Conservation (phyloP, 30 jellyfish, hydroid and myxozoan genomes). For the Hydra vulgaris region DNA sequence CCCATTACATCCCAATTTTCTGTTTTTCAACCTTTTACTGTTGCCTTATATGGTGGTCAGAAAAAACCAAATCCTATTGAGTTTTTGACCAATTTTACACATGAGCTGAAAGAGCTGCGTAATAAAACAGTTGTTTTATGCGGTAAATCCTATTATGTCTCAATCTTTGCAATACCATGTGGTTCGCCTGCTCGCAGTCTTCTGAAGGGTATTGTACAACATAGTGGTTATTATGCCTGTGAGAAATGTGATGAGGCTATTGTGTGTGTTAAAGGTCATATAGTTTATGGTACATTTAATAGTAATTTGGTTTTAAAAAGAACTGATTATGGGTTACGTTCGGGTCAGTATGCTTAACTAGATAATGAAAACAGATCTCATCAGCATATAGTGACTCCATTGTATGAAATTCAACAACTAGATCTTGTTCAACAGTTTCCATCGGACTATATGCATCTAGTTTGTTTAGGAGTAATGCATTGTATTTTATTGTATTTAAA, state of each 20-base stretch:
- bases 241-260: neutral
- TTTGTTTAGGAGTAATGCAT: constrained; percentile 17
- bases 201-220: neutral
- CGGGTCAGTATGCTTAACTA: neutral
- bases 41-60: constrained; percentile 35
- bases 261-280: neutral
- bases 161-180: neutral
- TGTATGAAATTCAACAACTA: neutral
- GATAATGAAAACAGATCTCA: neutral
- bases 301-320: neutral
- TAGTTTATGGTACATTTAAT: neutral
- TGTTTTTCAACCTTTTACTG: constrained; percentile 10
- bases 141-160: neutral
- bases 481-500: neutral
- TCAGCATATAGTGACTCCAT: neutral
- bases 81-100: constrained; percentile 3
- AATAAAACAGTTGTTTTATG: constrained; percentile 5
- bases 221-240: neutral
- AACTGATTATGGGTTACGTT: neutral
- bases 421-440: neutral
- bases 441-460: constrained; percentile 6
- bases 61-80: constrained; percentile 18
- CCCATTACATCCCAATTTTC: constrained; percentile 9
- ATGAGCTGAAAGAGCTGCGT: neutral
- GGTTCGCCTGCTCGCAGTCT: neutral